These are phyloP conservation scores for Ametastegia equiseti DNA, from an alignment of 2,888 invertebrate species.

Conservation along the genomic window DNA sequence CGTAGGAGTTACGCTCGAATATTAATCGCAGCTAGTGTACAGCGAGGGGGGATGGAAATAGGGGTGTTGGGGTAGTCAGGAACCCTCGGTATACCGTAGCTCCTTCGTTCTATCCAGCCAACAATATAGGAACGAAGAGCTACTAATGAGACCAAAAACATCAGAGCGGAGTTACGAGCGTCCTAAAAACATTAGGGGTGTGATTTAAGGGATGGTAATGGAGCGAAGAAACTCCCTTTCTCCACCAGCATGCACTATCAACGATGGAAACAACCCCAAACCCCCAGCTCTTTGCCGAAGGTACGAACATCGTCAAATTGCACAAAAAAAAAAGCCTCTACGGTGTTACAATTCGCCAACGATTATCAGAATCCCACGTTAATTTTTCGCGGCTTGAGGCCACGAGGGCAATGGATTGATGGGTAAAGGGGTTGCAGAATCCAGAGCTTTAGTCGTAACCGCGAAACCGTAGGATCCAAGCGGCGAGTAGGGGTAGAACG, in stretches of 20 bases:
- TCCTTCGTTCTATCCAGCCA: conserved; percentile 50
- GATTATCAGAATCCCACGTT: no score
- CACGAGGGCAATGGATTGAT: no score
- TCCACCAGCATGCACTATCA: neutral
- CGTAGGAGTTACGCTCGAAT: conserved; percentile 57
- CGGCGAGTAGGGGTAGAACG: neutral
- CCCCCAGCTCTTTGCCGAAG: no score
- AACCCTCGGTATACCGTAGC: conserved; percentile 41
- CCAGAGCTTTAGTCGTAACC: conserved; percentile 7
- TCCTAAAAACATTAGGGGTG: conserved; percentile 70
- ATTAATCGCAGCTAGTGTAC: conserved; percentile 71
- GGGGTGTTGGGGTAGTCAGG: conserved; percentile 43
- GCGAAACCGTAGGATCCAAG: conserved; percentile 22
- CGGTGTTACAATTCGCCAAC: no score
- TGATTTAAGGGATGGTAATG: conserved; percentile 72
- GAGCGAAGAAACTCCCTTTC: conserved; percentile 56
- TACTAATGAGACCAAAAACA: conserved; percentile 73
- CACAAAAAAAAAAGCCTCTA: no score
- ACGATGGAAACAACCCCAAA: neutral
- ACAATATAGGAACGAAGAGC: conserved; percentile 60
- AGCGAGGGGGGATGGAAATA: neutral
- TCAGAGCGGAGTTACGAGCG: conserved; percentile 66
- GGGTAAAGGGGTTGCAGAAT: neutral
- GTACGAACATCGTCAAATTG: no score
- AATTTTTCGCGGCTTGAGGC: neutral